Evolutionary conservation across 1,140 invertebrate species (phyloP).

Genomic region (Elymnias hypermnestra): DNA sequence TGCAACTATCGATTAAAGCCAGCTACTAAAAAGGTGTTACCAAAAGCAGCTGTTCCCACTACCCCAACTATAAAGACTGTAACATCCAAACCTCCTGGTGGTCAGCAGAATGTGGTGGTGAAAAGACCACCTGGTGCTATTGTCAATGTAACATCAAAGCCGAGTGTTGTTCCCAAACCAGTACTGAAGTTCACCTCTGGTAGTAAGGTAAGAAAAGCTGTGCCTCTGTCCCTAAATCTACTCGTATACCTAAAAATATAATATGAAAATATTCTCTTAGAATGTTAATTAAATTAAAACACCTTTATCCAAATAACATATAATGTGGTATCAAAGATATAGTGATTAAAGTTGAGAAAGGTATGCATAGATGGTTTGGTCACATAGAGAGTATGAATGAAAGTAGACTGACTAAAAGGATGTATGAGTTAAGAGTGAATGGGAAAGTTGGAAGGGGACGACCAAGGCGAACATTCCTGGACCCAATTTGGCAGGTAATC

Average conservation of each 20-base stretch:
- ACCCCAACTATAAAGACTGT: conserved; percentile 67
- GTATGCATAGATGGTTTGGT: no score
- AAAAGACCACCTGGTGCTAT: conserved; percentile 77
- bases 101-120: conserved; percentile 66
- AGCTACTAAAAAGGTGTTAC: conserved; percentile 70
- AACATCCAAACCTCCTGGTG: conserved; percentile 42
- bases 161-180: conserved; percentile 84
- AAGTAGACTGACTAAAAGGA: no score
- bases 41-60: conserved; percentile 62
- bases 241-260: not conserved
- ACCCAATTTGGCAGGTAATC: no score
- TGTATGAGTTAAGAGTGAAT: no score
- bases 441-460: no score
- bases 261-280: no score
- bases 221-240: not conserved
- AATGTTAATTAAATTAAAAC: no score
- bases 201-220: conserved; percentile 55
- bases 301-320: no score
- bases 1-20: conserved; percentile 67
- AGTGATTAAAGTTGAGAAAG: no score
- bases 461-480: no score
- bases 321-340: no score
- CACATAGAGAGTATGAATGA: no score
- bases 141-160: conserved; percentile 80
- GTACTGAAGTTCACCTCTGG: conserved; percentile 82